These are phyloP conservation scores for Sphaeridia pumilis DNA, from an alignment of 2,888 invertebrate genomes.

Conservation along the genomic window DNA sequence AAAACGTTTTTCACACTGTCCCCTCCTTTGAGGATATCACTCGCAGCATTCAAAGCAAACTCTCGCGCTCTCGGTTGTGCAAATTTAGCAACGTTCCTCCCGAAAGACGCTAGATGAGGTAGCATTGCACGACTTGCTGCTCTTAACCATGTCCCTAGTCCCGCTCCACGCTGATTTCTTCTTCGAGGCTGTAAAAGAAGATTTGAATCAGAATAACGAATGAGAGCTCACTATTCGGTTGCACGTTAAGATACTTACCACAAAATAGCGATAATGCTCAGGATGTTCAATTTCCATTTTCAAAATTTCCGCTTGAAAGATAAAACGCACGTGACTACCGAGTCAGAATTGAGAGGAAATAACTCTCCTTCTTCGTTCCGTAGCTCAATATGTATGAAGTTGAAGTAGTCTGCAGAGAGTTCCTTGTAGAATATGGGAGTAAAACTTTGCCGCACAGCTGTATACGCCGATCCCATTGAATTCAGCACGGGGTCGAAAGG, in stretches of 20 bases:
- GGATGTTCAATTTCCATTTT: neutral
- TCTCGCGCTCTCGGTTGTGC: neutral
- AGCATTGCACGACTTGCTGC: neutral
- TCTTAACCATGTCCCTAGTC: neutral
- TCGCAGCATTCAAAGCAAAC: neutral
- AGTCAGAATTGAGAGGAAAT: neutral
- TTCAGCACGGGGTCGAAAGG: neutral
- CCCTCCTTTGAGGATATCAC: neutral
- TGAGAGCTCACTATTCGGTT: neutral
- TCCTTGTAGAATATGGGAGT: neutral
- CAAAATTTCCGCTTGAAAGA: neutral
- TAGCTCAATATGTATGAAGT: neutral
- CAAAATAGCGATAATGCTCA: neutral
- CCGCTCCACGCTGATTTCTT: neutral
- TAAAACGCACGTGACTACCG: neutral
- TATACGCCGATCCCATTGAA: neutral
- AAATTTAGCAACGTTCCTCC: neutral
- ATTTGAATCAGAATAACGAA: neutral
- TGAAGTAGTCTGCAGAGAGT: neutral
- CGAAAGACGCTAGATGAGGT: neutral
- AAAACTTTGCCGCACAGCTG: neutral
- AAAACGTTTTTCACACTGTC: neutral
- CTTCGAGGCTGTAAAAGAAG: neutral
- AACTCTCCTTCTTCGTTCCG: neutral
- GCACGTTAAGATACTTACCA: neutral